Evolutionary conservation across 1,140 invertebrate species (phyloP).

Genomic region (Pantala flavescens): DNA sequence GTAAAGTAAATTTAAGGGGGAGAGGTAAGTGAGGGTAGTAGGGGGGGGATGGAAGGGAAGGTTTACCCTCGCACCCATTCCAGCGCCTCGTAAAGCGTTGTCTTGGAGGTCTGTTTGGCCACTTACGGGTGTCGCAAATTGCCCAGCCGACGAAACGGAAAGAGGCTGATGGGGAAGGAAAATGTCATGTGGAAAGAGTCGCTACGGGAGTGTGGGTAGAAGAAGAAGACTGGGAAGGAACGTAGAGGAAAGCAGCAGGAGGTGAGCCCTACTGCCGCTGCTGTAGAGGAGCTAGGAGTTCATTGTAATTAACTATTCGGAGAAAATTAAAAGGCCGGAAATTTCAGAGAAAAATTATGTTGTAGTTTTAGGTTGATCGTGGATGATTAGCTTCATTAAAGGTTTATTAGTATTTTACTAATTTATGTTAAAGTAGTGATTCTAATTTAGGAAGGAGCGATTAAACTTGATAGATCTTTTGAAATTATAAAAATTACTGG

Average conservation of each 20-base stretch:
- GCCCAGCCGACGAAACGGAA: neutral
- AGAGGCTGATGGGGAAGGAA: neutral
- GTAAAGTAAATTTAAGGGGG: too few species aligned
- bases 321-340: too few species aligned
- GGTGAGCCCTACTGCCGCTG: neutral
- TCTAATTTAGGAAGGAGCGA: too few species aligned
- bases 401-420: too few species aligned
- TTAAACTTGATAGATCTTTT: too few species aligned
- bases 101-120: conserved; percentile 7
- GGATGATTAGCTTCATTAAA: too few species aligned
- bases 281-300: too few species aligned
- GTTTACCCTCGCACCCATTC: neutral
- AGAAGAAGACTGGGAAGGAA: neutral
- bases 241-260: neutral
- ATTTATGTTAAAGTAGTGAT: too few species aligned
- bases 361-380: too few species aligned
- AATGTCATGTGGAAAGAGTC: neutral
- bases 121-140: neutral
- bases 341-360: too few species aligned
- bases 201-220: neutral
- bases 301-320: too few species aligned
- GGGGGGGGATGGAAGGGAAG: neutral
- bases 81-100: neutral
- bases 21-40: neutral
- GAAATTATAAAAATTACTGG: too few species aligned